Evolutionary conservation across 2,888 invertebrate species (phyloP), one percentile per base, ranked within the genome.

Genomic region (Boloria selene): DNA sequence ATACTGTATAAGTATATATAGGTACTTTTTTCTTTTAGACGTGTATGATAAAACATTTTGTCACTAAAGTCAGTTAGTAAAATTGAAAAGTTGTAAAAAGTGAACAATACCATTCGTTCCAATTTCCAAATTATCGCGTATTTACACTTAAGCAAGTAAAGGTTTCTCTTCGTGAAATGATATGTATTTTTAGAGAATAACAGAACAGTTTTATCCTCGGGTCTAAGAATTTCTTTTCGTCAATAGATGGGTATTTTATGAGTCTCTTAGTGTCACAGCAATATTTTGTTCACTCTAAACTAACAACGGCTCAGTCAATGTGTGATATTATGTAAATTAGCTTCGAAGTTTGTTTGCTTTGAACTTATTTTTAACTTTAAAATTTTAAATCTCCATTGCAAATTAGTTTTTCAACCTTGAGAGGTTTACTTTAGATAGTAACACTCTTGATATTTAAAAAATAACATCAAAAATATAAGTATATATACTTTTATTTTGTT

Each of bases 161-260:
- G 45, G 61, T 64, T 69, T 69, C 67, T 54, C 64, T 47, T 45
- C 13, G 42, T 42, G 50, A 68, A 22, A 51, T 18, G 31, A 51
- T 65, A n/a, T n/a, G n/a, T n/a, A 65, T 69, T 65, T 67, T 59
- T 65, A 67, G 61, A 62, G 51, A 64, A 55, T 64, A 62, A 61
- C 65, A 50, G 56, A 58, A 18, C 47, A 45, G 49, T 52, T 62
- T 65, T 58, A 53, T 52, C 50, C 44, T 67, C 16, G 45, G 53
- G 52, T 66, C 44, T 61, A 38, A 17, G 10, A 53, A 64, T 64
- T 67, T 69, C 58, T 58, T 58, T 26, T 60, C 44, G 45, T 47
- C 31, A 13, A n/a, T 16, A 45, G 45, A 42, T 16, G 49, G 17
- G 31, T 44, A 14, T 47, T 61, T 64, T 63, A 67, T 49, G 16